phyloP scores from a whole-genome alignment of 2,797 vertebrate species.

The Carapus acus region DNA sequence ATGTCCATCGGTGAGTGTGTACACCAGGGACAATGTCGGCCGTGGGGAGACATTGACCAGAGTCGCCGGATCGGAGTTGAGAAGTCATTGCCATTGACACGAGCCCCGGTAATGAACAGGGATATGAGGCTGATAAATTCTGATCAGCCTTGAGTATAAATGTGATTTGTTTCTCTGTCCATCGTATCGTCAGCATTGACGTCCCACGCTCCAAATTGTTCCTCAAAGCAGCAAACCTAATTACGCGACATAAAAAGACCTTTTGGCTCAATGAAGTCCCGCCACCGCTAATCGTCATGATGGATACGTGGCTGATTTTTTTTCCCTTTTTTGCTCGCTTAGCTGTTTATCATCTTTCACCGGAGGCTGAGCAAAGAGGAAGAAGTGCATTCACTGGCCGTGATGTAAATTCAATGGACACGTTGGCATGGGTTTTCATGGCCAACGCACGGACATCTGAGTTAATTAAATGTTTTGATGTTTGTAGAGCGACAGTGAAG shows the following conservation, averaged over 20 bases:
- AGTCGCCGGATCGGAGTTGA: constrained; percentile 22
- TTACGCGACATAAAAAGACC: too few species aligned
- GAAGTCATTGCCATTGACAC: constrained; percentile 52
- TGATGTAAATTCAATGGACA: constrained; percentile 60
- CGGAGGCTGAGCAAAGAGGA: constrained; percentile 49
- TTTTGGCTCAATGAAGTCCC: constrained; percentile 45
- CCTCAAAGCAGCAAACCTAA: too few species aligned
- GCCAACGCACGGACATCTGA: constrained; percentile 42
- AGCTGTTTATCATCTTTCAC: constrained; percentile 43
- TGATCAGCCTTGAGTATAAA: constrained; percentile 21
- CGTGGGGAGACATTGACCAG: constrained; percentile 31
- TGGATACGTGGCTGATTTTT: constrained; percentile 34
- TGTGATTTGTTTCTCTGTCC: constrained; percentile 42
- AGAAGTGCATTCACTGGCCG: constrained; percentile 30
- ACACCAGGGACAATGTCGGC: constrained; percentile 23
- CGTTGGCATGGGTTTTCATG: constrained; percentile 41
- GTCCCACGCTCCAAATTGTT: constrained; percentile 39
- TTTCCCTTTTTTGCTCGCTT: constrained; percentile 44
- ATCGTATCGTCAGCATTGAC: constrained; percentile 20
- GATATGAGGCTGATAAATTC: constrained; percentile 38
- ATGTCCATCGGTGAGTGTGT: constrained; percentile 29
- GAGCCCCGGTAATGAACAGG: constrained; percentile 43
- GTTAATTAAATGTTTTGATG: constrained; percentile 64
- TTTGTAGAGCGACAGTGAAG: constrained; percentile 28
- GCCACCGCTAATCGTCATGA: constrained; percentile 46